Evolutionary conservation across 2,797 vertebrate species (phyloP).

Genomic region (Dendrocincla fuliginosa): DNA sequence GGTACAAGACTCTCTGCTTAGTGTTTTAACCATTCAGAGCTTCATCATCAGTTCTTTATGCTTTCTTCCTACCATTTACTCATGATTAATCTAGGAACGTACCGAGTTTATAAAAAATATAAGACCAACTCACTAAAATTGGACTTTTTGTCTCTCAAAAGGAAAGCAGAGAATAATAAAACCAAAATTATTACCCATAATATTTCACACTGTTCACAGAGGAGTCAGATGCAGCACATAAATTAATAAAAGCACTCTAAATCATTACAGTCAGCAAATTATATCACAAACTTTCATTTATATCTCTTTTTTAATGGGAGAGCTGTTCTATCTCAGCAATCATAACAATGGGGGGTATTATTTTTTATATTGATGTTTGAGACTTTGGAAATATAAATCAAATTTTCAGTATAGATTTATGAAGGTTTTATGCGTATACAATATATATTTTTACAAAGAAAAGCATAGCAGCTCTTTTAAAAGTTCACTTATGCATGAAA

Average conservation of each 20-base stretch:
- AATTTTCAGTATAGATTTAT: neutral
- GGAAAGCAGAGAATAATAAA: neutral
- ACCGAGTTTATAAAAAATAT: neutral
- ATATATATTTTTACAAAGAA: neutral
- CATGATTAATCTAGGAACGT: neutral
- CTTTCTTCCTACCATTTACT: neutral
- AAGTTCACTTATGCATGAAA: neutral
- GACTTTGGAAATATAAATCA: neutral
- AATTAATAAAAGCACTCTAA: neutral
- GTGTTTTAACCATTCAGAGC: neutral
- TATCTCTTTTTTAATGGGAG: neutral
- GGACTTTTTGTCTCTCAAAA: neutral
- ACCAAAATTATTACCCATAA: neutral
- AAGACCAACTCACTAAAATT: neutral
- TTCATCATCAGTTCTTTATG: neutral
- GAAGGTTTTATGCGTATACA: neutral
- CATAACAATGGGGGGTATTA: fast-evolving
- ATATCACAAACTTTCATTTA: neutral
- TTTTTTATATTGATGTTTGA: neutral
- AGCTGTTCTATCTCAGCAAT: neutral
- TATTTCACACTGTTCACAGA: neutral
- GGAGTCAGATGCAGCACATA: neutral
- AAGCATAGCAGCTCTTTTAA: neutral
- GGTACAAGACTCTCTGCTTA: neutral
- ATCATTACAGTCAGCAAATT: neutral